phyloP scores from a whole-genome alignment of 2,888 invertebrate species.

The Alsophila aescularia region DNA sequence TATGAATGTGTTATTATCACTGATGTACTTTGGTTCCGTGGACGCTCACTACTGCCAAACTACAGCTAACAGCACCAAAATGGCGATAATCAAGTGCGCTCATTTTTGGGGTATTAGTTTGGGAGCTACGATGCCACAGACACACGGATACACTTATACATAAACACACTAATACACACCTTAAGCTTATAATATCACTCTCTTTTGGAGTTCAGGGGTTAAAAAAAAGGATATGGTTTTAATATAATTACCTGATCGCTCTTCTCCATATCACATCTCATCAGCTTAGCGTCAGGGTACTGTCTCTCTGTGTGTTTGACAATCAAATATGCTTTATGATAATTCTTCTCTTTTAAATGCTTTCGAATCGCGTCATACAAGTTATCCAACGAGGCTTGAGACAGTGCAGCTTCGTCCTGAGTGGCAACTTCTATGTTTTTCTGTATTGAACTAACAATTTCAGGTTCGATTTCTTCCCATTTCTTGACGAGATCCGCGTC shows the following conservation, averaged over 20 bases:
- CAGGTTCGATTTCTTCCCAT: conserved; percentile 82
- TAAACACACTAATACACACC: no score
- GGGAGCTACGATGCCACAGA: no score
- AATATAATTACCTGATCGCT: conserved; percentile 71
- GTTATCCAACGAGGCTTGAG: conserved; percentile 74
- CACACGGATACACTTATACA: no score
- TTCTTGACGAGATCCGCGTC: conserved; percentile 73
- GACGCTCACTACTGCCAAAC: no score
- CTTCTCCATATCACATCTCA: conserved; percentile 77
- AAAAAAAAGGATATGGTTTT: no score
- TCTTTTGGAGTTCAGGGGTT: no score
- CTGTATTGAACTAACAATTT: conserved; percentile 77
- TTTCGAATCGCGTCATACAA: conserved; percentile 72
- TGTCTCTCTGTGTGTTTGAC: conserved; percentile 77
- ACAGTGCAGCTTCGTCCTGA: conserved; percentile 75
- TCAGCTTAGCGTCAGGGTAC: conserved; percentile 74
- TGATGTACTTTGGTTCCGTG: no score
- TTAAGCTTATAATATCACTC: no score
- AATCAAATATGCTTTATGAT: conserved; percentile 79
- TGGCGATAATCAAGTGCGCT: no score
- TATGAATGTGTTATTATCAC: no score
- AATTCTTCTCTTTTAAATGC: conserved; percentile 75
- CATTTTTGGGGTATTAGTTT: no score
- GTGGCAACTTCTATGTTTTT: conserved; percentile 74
- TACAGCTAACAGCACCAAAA: no score